phyloP scores from a whole-genome alignment of 2,113 vertebrate species.

The Ciconia stormi region DNA sequence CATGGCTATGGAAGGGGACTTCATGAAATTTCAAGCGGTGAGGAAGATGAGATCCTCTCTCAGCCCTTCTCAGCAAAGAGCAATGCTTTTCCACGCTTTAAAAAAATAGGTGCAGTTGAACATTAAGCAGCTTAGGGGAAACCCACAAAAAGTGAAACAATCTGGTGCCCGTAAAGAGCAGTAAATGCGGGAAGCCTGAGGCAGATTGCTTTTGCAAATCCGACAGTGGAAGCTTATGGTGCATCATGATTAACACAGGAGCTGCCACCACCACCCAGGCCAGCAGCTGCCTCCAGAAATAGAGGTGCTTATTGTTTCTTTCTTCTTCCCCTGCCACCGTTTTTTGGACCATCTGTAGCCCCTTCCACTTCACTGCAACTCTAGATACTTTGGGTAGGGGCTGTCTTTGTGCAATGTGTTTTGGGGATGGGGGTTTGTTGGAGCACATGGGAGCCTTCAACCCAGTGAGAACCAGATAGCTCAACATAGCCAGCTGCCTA shows the following conservation, averaged over 20 bases:
- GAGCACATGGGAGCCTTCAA: neutral
- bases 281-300: neutral
- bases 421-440: neutral
- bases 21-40: neutral
- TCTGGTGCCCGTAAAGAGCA: neutral
- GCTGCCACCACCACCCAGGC: neutral
- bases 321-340: neutral
- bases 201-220: neutral
- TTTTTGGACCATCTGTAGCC: neutral
- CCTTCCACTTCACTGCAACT: neutral
- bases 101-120: neutral
- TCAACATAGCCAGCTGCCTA: neutral
- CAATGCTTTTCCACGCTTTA: neutral
- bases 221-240: neutral
- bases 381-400: too few relatives aligned
- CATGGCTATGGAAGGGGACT: neutral
- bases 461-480: neutral
- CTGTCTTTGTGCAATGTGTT: neutral
- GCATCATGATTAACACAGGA: rapidly evolving
- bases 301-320: neutral
- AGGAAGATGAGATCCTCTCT: neutral
- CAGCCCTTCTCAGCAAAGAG: neutral
- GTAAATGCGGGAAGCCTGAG: neutral
- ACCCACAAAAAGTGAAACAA: neutral
- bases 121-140: neutral